Percentiles rank a stretch among this genome's conserved stretches.
Conservation (phyloP, 2,113 vertebrate species). For the Garra rufa region DNA sequence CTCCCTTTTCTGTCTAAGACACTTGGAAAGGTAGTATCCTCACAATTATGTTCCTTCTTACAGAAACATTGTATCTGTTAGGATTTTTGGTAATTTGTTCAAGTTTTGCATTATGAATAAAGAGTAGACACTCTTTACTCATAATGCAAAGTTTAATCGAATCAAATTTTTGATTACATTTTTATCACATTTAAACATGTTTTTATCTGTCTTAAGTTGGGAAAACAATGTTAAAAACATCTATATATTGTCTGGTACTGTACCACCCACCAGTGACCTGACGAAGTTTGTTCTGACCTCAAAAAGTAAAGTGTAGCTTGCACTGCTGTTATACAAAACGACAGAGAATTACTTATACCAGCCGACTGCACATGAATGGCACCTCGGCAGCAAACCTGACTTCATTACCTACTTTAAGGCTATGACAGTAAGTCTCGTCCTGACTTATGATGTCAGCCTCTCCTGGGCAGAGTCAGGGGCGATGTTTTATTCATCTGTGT, state of each 20-base stretch:
- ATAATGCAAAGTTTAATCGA: too few relatives aligned
- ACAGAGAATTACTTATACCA: neutral
- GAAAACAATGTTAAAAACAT: neutral
- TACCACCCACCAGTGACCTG: neutral
- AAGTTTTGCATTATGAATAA: too few relatives aligned
- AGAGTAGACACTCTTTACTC: too few relatives aligned
- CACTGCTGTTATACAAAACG: constrained; percentile 6
- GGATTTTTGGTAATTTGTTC: too few relatives aligned
- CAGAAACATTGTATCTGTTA: too few relatives aligned
- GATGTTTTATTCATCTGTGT: constrained; percentile 70
- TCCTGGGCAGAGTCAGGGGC: constrained; percentile 60
- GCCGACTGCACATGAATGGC: constrained; percentile 23
- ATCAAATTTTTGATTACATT: too few relatives aligned
- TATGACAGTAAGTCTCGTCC: constrained; percentile 39
- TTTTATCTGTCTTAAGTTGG: too few relatives aligned
- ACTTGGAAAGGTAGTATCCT: too few relatives aligned
- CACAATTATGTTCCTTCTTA: too few relatives aligned
- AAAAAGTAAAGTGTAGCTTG: neutral
- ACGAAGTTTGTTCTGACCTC: neutral
- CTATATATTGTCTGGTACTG: neutral
- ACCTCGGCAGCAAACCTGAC: constrained; percentile 28
- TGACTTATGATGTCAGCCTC: constrained; percentile 46
- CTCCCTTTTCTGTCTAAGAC: too few relatives aligned
- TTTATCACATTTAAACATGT: too few relatives aligned
- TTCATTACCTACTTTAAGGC: constrained; percentile 34